Evolutionary conservation across 1,140 invertebrate genomes (phyloP), one percentile per base, ranked within the genome.

Genomic region (Caenorhabditis latens): DNA sequence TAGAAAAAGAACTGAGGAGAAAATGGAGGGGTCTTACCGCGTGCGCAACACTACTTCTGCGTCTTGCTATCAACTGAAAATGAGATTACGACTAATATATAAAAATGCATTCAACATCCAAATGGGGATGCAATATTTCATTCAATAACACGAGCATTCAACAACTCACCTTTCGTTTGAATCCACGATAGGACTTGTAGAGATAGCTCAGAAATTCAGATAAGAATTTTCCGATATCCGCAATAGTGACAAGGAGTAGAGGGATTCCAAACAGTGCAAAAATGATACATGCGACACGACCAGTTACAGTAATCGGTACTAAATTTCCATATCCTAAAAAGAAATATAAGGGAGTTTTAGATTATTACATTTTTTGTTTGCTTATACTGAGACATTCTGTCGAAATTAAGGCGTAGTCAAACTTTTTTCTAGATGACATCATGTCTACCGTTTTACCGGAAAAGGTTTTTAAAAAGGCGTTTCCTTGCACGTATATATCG

Each of bases 191-290:
- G n/a, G 86, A 90, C 21, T 88, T 50, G 85, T 91, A 91, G 40
- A 91, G 85, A 75, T 90, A 91, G 43, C 86, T 91, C 5, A 92
- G 85, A 85, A 92, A 92, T 42, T 92, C 91, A 19, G 90, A 90
- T n/a, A 92, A 84, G 86, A 92, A 92, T 85, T 91, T 91, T 40
- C 94, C 94, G 83, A 94, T 93, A 88, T 94, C 94, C 0, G 94
- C 94, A 57, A 94, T 92, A 79, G 93, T 94, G 11, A 94, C 89
- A 43, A 94, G 89, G 90, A 94, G 93, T 0, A 94, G 89, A 6
- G 94, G 94, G 55, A 94, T 94, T 5, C 94, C 94, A 19, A 94
- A 90, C 9, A 94, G 90, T 7, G 94, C 93, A 90, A 94, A 94
- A 11, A 93, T 92, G 48, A 94, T 94, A 85, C 94, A 94, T 8